Evolutionary conservation across 2,797 vertebrate genomes (phyloP).

Genomic region (Pygocentrus nattereri): DNA sequence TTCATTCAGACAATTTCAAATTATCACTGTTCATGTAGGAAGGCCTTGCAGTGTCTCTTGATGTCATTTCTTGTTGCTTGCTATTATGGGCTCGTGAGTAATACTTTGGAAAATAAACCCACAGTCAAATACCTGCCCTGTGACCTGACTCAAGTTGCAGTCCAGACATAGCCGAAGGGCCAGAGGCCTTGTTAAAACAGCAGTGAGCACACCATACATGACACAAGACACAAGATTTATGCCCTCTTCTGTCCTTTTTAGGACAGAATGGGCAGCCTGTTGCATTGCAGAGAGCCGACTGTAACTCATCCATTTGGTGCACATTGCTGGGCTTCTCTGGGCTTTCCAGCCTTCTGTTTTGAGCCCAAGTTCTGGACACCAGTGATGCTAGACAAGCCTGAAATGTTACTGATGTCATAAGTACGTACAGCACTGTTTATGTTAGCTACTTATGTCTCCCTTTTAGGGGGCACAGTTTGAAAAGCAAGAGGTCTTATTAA

Average conservation of each 20-base stretch:
- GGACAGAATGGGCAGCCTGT: constrained; percentile 46
- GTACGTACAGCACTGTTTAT: not conserved
- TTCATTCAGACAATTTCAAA: not conserved
- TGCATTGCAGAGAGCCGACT: constrained; percentile 14
- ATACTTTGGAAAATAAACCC: constrained; percentile 62
- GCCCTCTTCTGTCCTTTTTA: constrained; percentile 64
- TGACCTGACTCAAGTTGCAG: constrained; percentile 59
- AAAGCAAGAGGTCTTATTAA: not conserved
- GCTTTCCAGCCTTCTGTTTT: not conserved
- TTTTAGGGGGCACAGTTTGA: not conserved
- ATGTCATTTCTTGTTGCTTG: not conserved
- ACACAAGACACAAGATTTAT: constrained; percentile 71
- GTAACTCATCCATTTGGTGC: not conserved
- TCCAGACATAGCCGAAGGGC: constrained; percentile 25
- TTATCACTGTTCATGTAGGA: not conserved
- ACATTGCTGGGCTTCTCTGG: not conserved
- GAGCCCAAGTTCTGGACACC: no score
- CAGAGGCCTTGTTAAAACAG: constrained; percentile 67
- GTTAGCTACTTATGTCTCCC: not conserved
- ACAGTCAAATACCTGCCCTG: constrained; percentile 52
- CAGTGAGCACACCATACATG: constrained; percentile 63
- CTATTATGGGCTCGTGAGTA: constrained; percentile 64
- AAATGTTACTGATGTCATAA: not conserved
- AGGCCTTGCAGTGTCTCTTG: not conserved
- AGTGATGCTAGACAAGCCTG: not conserved